Evolutionary conservation across 2,888 invertebrate species (phyloP).

Genomic region (Cordilura impudica): DNA sequence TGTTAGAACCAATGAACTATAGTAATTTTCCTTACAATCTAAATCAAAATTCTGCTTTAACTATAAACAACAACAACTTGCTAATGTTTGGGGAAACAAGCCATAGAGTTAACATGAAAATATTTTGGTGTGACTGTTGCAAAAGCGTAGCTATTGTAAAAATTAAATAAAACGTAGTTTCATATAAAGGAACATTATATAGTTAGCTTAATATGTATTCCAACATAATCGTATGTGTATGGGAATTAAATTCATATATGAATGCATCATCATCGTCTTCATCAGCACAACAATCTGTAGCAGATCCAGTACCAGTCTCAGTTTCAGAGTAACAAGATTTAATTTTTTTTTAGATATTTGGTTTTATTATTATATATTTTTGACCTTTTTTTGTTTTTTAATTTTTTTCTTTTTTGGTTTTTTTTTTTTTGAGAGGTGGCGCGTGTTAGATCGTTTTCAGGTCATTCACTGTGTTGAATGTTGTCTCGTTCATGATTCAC

Average conservation of each 20-base stretch:
- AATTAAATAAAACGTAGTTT: conserved; percentile 46
- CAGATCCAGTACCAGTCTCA: conserved; percentile 41
- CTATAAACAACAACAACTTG: not conserved
- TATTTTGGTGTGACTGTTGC: not conserved
- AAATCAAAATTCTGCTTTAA: not conserved
- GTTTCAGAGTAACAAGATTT: conserved; percentile 32
- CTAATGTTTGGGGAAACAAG: conserved; percentile 8
- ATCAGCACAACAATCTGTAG: conserved; percentile 52
- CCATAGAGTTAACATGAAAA: not conserved
- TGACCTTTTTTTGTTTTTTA: not conserved
- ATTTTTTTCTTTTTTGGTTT: conserved; percentile 29
- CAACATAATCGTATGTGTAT: not conserved
- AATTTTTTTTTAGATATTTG: conserved; percentile 37
- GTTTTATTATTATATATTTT: not conserved
- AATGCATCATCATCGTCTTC: conserved; percentile 14
- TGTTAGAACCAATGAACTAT: too few relatives aligned
- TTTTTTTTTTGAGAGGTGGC: conserved; percentile 64
- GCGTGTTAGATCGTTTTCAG: conserved; percentile 75
- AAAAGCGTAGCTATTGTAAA: conserved; percentile 12
- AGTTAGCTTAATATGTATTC: not conserved
- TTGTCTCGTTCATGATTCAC: conserved; percentile 72
- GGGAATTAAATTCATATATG: not conserved
- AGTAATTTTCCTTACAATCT: too few relatives aligned
- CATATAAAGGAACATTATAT: not conserved
- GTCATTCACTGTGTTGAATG: conserved; percentile 75